Evolutionary conservation across 2,888 invertebrate genomes (phyloP), one percentile per base, ranked within the genome.

Genomic region (Torymus texanus): DNA sequence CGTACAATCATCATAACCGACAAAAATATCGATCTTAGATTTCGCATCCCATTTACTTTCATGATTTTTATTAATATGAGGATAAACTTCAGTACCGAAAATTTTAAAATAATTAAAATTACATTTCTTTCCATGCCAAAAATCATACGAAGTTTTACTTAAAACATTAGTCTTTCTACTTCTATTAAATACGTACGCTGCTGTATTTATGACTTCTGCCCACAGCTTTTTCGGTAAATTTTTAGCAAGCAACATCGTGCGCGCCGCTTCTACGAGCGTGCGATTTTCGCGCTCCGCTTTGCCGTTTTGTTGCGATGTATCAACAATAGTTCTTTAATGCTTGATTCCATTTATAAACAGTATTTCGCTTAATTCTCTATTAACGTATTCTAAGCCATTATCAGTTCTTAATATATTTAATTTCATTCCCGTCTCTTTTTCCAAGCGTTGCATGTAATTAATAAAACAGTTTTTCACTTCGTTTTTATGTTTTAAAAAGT

Each of bases 241-340:
- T 53, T 73, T 81, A 53, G 75, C 79, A 29, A 41, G 55, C 12
- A 83, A 14, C 63, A 82, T 63, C 62, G 84, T 83, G 56, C 86
- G 80, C 12, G 83, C 83, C 66, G 84, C 84, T 24, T 86, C 84
- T 12, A 84, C 67, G n/a, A 86, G 58, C 12, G 85, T 85, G 11
- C 85, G 55, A 61, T 86, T 86, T 50, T 84, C 82, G 29, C 85
- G 73, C 70, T 85, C 85, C 4, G 83, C 77, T 65, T 82, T 83
- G 4, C 85, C 86, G 71, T 85, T 85, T 56, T 85, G 84, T 75
- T 86, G 81, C 5, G 86, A 85, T 72, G 81, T 84, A 56, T 84
- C 75, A 18, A 79, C 74, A 3, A 41, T 75, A 75, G 16, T 63
- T 63, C 61, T 61, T 24, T 61, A 8, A 61, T 65, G 65, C 65